Base-by-base conservation (phyloP, 2,888 invertebrate genomes). In the Aspidiotus destructor region DNA sequence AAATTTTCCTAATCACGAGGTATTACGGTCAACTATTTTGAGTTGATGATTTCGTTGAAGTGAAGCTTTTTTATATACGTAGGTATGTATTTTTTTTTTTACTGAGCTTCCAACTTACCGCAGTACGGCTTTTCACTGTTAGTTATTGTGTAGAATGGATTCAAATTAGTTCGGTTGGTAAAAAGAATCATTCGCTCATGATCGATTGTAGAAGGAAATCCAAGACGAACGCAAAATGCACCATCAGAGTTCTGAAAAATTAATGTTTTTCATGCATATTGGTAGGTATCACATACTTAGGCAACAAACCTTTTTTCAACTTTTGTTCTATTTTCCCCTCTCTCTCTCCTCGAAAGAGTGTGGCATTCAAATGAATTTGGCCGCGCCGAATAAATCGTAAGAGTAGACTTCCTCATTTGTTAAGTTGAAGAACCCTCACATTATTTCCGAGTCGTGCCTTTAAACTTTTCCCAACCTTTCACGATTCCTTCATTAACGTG, bases 81-180 rank as follows among this genome's bases (percentile, higher is more conserved):
- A n/a, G n/a, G n/a, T n/a, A n/a, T n/a, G n/a, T n/a, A n/a, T 28
- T 28, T 28, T 28, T 28, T 28, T 28, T 28, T 28, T 28, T 28
- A 28, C 5, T 28, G 28, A 28, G 28, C 28, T 28, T 28, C 5
- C 28, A 28, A 67, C 57, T 69, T 44, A 87, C 92, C 85, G 77
- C 92, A 92, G 77, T 82, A 92, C 13, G 92, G 91, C 70, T 80
- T 81, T 1, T 79, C 76, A 53, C 81, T 80, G 9, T 85, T 86
- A 0, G 92, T 92, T 75, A 88, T 83, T 0, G 89, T 80, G 76
- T 86, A 93, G 17, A 89, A 81, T 52, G 72, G 69, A 40, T 69
- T 71, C 1, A 41, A n/a, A 44, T 41, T 11, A 69, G 44, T 17
- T 70, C 65, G 17, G 13, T 41, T 70, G 0, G 42, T 41, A 1